Conservation (phyloP, 2,113 vertebrate species). For the Casuarius casuarius region DNA sequence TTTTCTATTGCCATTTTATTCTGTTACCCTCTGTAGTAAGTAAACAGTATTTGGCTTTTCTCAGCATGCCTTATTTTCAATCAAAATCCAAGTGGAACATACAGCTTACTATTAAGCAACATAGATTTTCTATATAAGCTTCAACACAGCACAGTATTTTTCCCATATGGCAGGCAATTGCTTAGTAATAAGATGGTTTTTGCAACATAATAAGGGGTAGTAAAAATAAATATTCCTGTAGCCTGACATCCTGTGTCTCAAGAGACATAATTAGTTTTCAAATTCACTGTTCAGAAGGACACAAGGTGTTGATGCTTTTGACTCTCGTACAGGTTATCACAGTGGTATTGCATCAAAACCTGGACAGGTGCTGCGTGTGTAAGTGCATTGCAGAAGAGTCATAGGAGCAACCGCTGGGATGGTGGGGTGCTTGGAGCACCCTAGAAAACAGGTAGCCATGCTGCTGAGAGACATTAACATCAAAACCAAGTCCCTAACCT, state of each 20-base stretch:
- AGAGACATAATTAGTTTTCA: constrained; percentile 6
- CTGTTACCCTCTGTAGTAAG: not conserved
- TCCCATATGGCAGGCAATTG: not conserved
- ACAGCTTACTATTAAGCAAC: not conserved
- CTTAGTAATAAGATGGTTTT: not conserved
- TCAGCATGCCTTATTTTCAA: not conserved
- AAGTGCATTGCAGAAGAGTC: not conserved
- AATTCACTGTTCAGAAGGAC: not conserved
- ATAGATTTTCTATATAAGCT: not conserved
- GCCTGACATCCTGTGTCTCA: not conserved
- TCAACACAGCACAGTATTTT: not conserved
- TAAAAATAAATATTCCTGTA: not conserved
- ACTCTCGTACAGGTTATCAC: not conserved
- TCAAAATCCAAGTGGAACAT: not conserved
- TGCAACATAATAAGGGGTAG: not conserved
- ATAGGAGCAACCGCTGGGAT: not conserved
- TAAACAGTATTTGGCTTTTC: not conserved
- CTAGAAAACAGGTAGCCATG: not conserved
- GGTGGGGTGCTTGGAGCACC: not conserved
- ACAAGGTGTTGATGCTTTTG: not conserved
- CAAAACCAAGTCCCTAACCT: not conserved
- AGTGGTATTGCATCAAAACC: not conserved
- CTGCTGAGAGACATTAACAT: not conserved
- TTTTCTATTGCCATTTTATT: not conserved
- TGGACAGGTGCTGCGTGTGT: not conserved